These are phyloP conservation scores for Lordiphosa andalusiaca DNA, from an alignment of 2,888 invertebrate species.

Conservation along the genomic window DNA sequence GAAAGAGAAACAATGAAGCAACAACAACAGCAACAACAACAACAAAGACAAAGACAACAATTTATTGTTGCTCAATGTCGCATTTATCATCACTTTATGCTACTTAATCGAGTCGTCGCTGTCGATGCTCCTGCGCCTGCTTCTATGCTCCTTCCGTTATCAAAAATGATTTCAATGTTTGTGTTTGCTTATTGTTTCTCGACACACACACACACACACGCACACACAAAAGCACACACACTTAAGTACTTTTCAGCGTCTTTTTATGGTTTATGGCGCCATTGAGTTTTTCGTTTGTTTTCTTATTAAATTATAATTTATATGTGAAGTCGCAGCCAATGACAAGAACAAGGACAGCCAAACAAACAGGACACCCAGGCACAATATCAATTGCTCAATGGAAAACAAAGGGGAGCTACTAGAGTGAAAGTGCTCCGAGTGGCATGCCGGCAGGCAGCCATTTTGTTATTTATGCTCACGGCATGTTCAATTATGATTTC, in stretches of 20 bases:
- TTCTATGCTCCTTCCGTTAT: slow-evolving; percentile 38
- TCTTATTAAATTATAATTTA: slow-evolving; percentile 76
- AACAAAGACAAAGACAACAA: slow-evolving; percentile 53
- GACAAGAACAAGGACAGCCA: slow-evolving; percentile 34
- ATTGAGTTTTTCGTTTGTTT: slow-evolving; percentile 71
- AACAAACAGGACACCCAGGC: slow-evolving; percentile 26
- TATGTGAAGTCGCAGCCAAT: slow-evolving; percentile 49
- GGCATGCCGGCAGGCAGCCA: not conserved
- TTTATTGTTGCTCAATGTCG: slow-evolving; percentile 76
- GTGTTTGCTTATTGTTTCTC: slow-evolving; percentile 64
- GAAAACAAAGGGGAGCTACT: slow-evolving; percentile 38
- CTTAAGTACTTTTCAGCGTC: slow-evolving; percentile 70
- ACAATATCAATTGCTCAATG: slow-evolving; percentile 65
- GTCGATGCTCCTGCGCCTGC: slow-evolving; percentile 23
- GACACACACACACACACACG: slow-evolving; percentile 24
- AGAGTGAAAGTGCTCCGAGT: slow-evolving; percentile 1
- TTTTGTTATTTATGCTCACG: slow-evolving; percentile 45
- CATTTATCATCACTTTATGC: slow-evolving; percentile 76
- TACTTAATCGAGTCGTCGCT: slow-evolving; percentile 71
- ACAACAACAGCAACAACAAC: slow-evolving; percentile 38
- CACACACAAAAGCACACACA: slow-evolving; percentile 10
- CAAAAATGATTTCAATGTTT: slow-evolving; percentile 64
- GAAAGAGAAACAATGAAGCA: slow-evolving; percentile 29
- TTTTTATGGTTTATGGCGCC: slow-evolving; percentile 74
- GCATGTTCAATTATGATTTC: slow-evolving; percentile 47